These are phyloP conservation scores for Grapholita molesta DNA, from an alignment of 1,140 invertebrate species.

Conservation along the genomic window DNA sequence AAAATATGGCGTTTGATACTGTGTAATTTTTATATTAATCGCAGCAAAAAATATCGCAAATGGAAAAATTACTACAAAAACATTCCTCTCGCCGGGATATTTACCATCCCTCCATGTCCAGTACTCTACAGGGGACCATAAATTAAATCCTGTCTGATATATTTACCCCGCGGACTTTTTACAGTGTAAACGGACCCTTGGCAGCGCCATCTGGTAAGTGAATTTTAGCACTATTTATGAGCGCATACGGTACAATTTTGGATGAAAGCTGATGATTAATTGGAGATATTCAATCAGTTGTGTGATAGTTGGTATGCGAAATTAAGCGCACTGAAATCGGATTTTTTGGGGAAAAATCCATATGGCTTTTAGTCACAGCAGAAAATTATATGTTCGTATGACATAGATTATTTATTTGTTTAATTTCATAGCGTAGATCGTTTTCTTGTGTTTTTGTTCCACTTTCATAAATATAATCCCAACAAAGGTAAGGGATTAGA, in stretches of 20 bases:
- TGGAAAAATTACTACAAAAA: conserved; percentile 15
- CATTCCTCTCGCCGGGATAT: conserved; percentile 2
- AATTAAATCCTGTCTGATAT: conserved; percentile 50
- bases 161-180: conserved; percentile 54
- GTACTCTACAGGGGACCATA: conserved; percentile 38
- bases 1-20: too few relatives aligned
- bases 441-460: too few relatives aligned
- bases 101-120: conserved; percentile 25
- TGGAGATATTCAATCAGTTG: background rate
- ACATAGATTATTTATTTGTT: too few relatives aligned
- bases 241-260: background rate
- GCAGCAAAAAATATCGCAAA: background rate
- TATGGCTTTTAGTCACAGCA: too few relatives aligned
- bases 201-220: background rate
- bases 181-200: conserved; percentile 32
- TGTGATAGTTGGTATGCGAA: background rate
- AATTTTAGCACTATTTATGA: background rate
- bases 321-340: background rate
- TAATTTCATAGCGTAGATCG: too few relatives aligned
- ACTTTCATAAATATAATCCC: too few relatives aligned
- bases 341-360: too few relatives aligned
- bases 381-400: too few relatives aligned
- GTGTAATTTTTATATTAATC: too few relatives aligned
- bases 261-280: background rate
- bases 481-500: too few relatives aligned